Evolutionary conservation across 2,797 vertebrate species (phyloP), one percentile per base, ranked within the genome.

Genomic region (Graptemys geographica): DNA sequence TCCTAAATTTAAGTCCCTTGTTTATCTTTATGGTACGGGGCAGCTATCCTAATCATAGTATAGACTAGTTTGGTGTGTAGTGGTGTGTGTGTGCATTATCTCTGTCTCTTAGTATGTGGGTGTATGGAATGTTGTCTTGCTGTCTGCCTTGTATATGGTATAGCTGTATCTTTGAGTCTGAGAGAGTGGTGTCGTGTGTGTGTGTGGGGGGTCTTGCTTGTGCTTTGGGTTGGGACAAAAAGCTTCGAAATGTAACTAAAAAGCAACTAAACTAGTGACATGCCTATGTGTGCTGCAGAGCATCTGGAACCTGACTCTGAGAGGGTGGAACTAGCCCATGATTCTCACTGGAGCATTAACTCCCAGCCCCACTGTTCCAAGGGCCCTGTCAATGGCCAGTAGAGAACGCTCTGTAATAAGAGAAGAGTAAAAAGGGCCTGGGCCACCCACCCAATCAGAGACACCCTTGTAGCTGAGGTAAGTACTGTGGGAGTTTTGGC

Each of bases 391-490:
- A 8, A 56, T 55, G 56, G 27, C 55, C 81, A 92, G 28, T 84
- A 91, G 83, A 89, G 27, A 52, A 16, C 41, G 83, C 79, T 81
- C 49, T 57, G 1, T 5, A 15, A 27, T 16, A 41, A 33, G 65
- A 49, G 6, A 28, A 9, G 21, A 52, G 10, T 0, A 0, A 8
- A 33, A 33, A 37, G 51, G 27, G 56, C 56, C 56, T 31, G 31
- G 41, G 56, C n/a, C 37, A 41, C 11, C 72, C 33, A 3, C 1
- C 13, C 57, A 31, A 79, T 31, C 57, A 59, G 57, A 89, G 47
- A 52, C 10, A 31, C 0, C 1, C 10, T 19, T 53, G 12, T 8
- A 74, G 37, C 28, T 51, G 81, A 12, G 2, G 23, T 25, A 44
- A 87, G 72, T 3, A n/a, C 4, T 15, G 49, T 44, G 55, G 59